Evolutionary conservation across 2,888 invertebrate species (phyloP), one percentile per base, ranked within the genome.

Genomic region (Rhingia campestris): DNA sequence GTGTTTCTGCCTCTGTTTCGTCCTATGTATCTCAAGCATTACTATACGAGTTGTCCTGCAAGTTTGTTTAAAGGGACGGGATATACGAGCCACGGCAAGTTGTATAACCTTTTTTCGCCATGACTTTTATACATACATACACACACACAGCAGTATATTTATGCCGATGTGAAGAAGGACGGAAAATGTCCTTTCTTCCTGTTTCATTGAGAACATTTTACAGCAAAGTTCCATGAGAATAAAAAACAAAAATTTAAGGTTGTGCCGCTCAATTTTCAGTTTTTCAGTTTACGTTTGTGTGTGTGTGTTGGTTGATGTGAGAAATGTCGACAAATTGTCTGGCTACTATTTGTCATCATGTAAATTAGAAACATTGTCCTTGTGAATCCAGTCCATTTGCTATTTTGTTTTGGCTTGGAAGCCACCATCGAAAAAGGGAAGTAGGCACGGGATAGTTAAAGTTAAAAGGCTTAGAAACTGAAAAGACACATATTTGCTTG

Each of bases 321-420:
- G 54, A 69, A 54, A 58, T 70, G 77, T 64, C 70, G 70, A 70
- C 70, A 58, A 77, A 70, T 64, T 77, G 69, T 77, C 77, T 77
- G 56, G 70, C 58, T 59, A 39, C 67, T 72, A 67, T 79, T 79
- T 73, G 72, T 67, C 73, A 82, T 67, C 72, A 58, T 82, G 77
- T 63, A 69, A 77, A 77, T 72, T 49, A 67, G 73, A 77, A 32
- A n/a, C 51, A 63, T 73, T 67, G 72, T 67, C 67, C 72, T 51
- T 73, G 43, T 72, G 1, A 22, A 22, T 22, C 22, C 22, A 22
- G 22, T 22, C 22, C 22, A 22, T 22, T 22, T 22, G 22, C 22
- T 22, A 22, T 22, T 22, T 22, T 22, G 22, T 22, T n/a, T n/a
- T n/a, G n/a, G n/a, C n/a, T n/a, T 22, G 22, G 22, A 22, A 22